Evolutionary conservation across 1,140 invertebrate genomes (phyloP).

Genomic region (Pinna nobilis): DNA sequence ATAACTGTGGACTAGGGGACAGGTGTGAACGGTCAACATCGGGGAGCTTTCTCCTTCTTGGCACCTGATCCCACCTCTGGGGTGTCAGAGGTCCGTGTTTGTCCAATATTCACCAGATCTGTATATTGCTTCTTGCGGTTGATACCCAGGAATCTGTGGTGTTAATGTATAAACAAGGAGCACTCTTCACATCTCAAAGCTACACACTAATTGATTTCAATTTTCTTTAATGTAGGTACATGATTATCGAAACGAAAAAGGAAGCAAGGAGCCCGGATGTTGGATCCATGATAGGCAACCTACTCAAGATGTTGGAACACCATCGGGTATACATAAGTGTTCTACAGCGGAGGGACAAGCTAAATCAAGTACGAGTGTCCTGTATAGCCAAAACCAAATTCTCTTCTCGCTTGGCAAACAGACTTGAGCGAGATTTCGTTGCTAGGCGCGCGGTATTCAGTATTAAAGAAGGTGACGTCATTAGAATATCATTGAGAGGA

Average conservation of each 20-base stretch:
- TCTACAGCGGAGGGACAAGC: background rate
- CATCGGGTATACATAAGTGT: conserved; percentile 8
- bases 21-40: too few relatives aligned
- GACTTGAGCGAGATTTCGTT: background rate
- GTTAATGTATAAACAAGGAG: background rate
- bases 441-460: background rate
- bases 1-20: too few relatives aligned
- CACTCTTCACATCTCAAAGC: background rate
- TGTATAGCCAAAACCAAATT: conserved; percentile 3
- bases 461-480: conserved; percentile 6
- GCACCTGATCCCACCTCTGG: too few relatives aligned
- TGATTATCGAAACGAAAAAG: conserved; percentile 18
- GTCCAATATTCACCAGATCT: background rate
- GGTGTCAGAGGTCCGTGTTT: too few relatives aligned
- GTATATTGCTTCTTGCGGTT: background rate
- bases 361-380: background rate
- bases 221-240: conserved; percentile 1
- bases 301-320: background rate
- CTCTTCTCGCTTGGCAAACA: background rate
- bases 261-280: conserved; percentile 10
- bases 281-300: background rate
- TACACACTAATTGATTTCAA: background rate
- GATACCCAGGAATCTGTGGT: background rate
- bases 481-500: conserved; percentile 1
- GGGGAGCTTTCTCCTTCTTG: background rate